Evolutionary conservation across 2,113 vertebrate genomes (phyloP).

Genomic region (Oxyruncus cristatus): DNA sequence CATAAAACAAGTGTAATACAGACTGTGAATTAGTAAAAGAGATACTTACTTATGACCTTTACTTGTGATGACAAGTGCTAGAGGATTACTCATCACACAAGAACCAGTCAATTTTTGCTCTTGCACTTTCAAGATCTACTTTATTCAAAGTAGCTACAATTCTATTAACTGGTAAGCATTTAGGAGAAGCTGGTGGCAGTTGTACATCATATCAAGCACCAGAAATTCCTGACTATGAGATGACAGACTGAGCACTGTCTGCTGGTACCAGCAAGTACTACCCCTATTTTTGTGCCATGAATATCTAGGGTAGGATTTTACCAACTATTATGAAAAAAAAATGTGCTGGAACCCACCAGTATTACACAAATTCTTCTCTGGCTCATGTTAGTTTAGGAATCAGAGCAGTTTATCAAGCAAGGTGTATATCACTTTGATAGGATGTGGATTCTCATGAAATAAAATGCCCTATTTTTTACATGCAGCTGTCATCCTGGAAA

Average conservation of each 20-base stretch:
- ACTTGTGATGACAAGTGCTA: background rate
- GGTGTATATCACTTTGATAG: background rate
- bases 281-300: background rate
- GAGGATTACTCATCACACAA: background rate
- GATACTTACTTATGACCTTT: background rate
- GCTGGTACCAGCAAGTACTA: background rate
- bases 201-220: too few species aligned
- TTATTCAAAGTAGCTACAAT: background rate
- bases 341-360: background rate
- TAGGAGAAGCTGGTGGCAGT: background rate
- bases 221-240: background rate
- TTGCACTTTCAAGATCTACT: background rate
- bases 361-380: background rate
- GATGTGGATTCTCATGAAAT: background rate
- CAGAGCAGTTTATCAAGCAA: background rate
- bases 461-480: background rate
- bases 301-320: background rate
- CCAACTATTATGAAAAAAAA: background rate
- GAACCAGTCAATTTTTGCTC: background rate
- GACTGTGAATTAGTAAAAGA: background rate
- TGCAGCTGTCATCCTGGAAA: background rate
- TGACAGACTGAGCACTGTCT: background rate
- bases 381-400: background rate
- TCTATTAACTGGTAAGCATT: background rate
- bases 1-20: background rate